Evolutionary conservation across 2,888 invertebrate species (phyloP), one percentile per base, ranked within the genome.

Genomic region (Teleiodes luculella): DNA sequence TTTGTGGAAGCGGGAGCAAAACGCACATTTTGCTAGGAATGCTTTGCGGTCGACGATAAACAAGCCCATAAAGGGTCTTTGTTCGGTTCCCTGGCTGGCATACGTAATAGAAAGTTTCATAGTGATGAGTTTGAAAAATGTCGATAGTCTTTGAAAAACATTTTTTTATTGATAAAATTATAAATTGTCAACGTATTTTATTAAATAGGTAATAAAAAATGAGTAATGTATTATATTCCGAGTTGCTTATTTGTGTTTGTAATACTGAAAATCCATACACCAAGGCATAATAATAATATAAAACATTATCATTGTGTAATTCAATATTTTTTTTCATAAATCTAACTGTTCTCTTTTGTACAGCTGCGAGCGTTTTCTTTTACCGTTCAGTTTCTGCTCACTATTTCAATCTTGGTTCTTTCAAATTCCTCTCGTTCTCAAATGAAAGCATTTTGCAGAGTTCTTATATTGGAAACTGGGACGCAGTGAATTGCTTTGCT

Each of bases 31-130:
- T 67, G 67, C 64, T 66, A 62, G 65, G 64, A 71, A 73, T 71
- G 66, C 65, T 68, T 74, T 72, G 72, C 68, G 71, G 74, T 66
- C 65, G 65, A 60, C 74, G 66, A 77, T 80, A 80, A 80, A 79
- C 78, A 75, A 72, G 70, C 57, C 63, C 66, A 68, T 74, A 76
- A 80, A 77, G 68, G 70, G 64, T 69, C 67, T 78, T 78, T 77
- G 76, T 77, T 72, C 66, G 67, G 67, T 68, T 65, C 58, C 60
- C 65, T 57, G 62, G 53, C 13, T 60, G 63, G 72, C 72, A 70
- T 74, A 70, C 72, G 72, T 70, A 73, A 72, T 70, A 65, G 60
- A 59, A 60, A 60, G 57, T 61, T 56, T 54, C 57, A 57, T 69
- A 74, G 74, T 68, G 70, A 63, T 69, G 73, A 57, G 47, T 57